Conservation (phyloP, 1,140 invertebrate genomes). For the Augochlora pura region DNA sequence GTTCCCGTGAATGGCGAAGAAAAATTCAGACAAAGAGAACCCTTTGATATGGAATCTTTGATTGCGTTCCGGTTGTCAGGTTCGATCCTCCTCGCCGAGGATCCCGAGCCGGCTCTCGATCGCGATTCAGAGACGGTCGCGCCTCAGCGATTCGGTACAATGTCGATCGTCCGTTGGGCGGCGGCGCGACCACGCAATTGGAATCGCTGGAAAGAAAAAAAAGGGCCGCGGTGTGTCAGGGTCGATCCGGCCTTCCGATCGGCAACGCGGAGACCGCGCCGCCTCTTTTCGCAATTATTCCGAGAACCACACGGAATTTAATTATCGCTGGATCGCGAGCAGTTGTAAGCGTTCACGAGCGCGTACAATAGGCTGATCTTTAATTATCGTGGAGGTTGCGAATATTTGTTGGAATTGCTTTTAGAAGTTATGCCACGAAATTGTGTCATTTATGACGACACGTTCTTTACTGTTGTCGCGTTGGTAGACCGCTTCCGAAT, state of each 20-base stretch:
- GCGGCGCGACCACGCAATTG: constrained; percentile 28
- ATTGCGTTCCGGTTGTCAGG: background rate
- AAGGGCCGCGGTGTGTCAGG: constrained; percentile 32
- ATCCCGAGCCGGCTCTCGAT: background rate
- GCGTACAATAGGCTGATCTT: too few relatives aligned
- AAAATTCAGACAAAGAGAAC: too few relatives aligned
- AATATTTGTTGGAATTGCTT: too few relatives aligned
- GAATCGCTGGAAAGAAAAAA: constrained; percentile 17
- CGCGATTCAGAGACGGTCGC: constrained; percentile 15
- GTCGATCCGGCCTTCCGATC: constrained; percentile 28
- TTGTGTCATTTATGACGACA: too few relatives aligned
- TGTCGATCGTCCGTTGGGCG: constrained; percentile 32
- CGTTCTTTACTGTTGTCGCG: too few relatives aligned
- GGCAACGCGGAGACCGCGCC: background rate
- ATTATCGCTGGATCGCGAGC: constrained; percentile 4
- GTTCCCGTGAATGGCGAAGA: too few relatives aligned
- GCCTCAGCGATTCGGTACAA: constrained; percentile 37
- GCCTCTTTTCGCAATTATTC: constrained; percentile 19
- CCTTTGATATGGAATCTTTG: background rate
- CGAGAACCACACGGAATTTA: background rate
- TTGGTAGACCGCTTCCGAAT: too few relatives aligned
- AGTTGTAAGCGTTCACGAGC: background rate
- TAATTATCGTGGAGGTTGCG: too few relatives aligned
- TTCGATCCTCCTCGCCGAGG: background rate
- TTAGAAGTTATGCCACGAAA: too few relatives aligned